Evolutionary conservation across 2,797 vertebrate species (phyloP), one percentile per base, ranked within the genome.

Genomic region (Sciurus carolinensis): DNA sequence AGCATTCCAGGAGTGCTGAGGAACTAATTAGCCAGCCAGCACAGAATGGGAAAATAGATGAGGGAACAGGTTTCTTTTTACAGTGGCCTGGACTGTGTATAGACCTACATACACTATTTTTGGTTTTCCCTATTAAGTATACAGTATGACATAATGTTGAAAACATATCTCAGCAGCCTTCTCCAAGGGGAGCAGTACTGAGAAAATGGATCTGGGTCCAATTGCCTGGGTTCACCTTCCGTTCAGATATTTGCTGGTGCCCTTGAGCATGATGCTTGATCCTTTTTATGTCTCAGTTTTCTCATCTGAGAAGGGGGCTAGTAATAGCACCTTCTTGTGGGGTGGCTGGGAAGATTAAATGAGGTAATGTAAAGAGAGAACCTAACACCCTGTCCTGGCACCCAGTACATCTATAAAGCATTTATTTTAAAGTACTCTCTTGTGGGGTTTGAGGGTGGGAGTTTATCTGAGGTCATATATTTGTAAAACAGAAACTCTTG

Each of bases 71-170:
- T 95, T 91, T 90, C 92, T 93, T 94, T 79, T 88, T 44, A 52
- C 28, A 0, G 18, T 96, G 93, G 73, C 77, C 2, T 5, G 77
- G 72, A 86, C 72, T 90, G 62, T 0, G 0, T 17, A 22, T 73
- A 96, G 97, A 97, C 95, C 91, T 95, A 92, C n/a, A 75, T 87
- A 75, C 2, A 18, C 93, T 97, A 90, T 96, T 97, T 97, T 90
- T 93, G 95, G 50, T 12, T 87, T 93, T 92, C 69, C 73, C 87
- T 82, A 3, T 90, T 81, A 91, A 77, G 59, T 94, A 87, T 59
- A 69, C 62, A 71, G 50, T 82, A 57, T 52, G 85, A 93, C 0
- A 33, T 64, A 81, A 76, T 89, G 66, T 62, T 26, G 76, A 87
- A 81, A 94, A 72, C 5, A 0, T 42, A 5, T 73, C 52, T 84